phyloP scores from a whole-genome alignment of 2,113 vertebrate genomes.

The Eurypyga helias region DNA sequence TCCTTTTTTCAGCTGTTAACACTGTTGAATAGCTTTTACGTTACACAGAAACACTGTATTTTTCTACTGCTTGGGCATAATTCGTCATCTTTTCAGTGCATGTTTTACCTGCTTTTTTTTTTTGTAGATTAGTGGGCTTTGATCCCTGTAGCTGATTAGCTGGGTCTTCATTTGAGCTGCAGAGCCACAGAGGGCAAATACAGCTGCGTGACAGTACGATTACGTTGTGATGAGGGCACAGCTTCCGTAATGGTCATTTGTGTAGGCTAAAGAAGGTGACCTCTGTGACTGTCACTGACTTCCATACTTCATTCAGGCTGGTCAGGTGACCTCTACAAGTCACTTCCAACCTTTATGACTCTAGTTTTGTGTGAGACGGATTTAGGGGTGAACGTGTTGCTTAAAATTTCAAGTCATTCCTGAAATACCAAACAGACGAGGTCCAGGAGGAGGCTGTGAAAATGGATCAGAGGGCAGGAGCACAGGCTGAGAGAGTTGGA shows the following conservation, averaged over 20 bases:
- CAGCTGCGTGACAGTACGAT: background rate
- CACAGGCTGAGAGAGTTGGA: background rate
- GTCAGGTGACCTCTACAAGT: background rate
- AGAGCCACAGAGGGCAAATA: background rate
- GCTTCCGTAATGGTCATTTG: background rate
- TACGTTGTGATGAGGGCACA: background rate
- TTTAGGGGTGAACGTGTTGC: background rate
- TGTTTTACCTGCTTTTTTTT: background rate
- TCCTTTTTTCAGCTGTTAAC: background rate
- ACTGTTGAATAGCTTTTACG: background rate
- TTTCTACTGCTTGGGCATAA: background rate
- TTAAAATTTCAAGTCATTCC: background rate
- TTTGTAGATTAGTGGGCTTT: background rate
- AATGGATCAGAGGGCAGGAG: background rate
- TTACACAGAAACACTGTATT: fast-evolving
- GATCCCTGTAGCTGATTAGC: background rate
- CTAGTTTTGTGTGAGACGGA: background rate
- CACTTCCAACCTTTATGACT: background rate
- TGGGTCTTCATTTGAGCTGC: background rate
- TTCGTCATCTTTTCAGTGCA: background rate
- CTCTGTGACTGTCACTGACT: background rate
- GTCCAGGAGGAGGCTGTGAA: background rate
- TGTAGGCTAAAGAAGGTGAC: background rate
- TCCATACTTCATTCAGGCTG: background rate
- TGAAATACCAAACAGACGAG: background rate